Conservation (phyloP, 2,113 vertebrate genomes). For the Hyaena hyaena region DNA sequence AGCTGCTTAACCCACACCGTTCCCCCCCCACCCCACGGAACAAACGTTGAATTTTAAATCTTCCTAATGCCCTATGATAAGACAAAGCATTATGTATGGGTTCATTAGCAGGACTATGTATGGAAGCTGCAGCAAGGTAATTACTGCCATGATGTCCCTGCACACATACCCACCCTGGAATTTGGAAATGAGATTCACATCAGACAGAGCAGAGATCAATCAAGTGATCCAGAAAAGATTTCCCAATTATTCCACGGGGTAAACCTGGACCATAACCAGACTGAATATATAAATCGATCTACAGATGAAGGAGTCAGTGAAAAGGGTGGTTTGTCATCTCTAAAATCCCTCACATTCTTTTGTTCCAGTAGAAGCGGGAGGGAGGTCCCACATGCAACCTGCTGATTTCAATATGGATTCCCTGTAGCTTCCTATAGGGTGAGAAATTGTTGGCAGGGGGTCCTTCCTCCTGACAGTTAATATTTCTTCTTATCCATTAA, state of each 20-base stretch:
- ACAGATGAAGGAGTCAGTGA: background rate
- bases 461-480: background rate
- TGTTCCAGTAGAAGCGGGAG: background rate
- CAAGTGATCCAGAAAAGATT: background rate
- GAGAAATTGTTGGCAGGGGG: background rate
- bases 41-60: background rate
- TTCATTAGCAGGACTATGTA: background rate
- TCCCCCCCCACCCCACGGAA: no score
- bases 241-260: background rate
- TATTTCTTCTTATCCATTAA: constrained; percentile 27
- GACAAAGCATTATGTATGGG: background rate
- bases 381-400: background rate
- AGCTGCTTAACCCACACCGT: no score
- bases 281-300: background rate
- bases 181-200: background rate
- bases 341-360: background rate
- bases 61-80: background rate
- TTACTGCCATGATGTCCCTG: background rate
- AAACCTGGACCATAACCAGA: background rate
- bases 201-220: background rate
- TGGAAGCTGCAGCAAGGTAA: background rate
- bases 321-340: background rate
- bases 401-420: background rate
- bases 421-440: background rate
- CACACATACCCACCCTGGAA: background rate